Evolutionary conservation across 53 echinoderm and acorn worm species (phyloP), one percentile per base, ranked within the genome.

Genomic region (Stichopus horrens): DNA sequence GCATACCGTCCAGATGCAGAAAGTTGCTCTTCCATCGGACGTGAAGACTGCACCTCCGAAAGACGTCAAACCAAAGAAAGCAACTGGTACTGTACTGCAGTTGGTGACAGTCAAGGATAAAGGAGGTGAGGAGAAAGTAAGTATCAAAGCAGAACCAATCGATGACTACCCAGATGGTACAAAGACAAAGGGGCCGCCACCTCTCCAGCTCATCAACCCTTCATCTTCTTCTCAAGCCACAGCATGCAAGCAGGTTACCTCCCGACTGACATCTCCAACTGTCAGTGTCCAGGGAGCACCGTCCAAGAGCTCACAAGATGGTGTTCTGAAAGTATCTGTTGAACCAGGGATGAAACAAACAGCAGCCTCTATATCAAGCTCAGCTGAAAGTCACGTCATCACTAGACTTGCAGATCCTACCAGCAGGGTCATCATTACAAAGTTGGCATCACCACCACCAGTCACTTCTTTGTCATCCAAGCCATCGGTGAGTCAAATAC

Each of bases 331-430:
- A 67, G 65, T 68, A 7, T 22, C 85, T 66, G 85, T 37, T 18
- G 37, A 37, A 22, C 60, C 85, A 22, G 9, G 9, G 13, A 23
- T 85, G 67, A 85, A 67, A 52, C 63, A 85, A 18, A 23, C n/a
- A 85, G 85, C 63, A 18, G 18, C n/a, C 14, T 37, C 85, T 22
- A 5, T 67, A 13, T 9, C 77, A 4, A 23, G 5, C 7, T 7
- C 54, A 76, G 52, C 77, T 13, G 53, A 63, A 56, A 81, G 57
- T 10, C 83, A 21, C 21, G 63, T 59, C 4, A 65, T 85, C 18
- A 85, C 85, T 67, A 57, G 85, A 67, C 59, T 85, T 23, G 85
- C 85, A 37, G 85, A 85, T 23, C 85, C 85, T 22, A 85, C 85
- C 8, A 85, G 85, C 21, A 22, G 85, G 10, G 85, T 85, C 51